Percentiles rank a stretch among this genome's conserved stretches.
These are phyloP conservation scores for Drosophila kambysellisi DNA, from an alignment of 2,888 invertebrate genomes.

Conservation along the genomic window DNA sequence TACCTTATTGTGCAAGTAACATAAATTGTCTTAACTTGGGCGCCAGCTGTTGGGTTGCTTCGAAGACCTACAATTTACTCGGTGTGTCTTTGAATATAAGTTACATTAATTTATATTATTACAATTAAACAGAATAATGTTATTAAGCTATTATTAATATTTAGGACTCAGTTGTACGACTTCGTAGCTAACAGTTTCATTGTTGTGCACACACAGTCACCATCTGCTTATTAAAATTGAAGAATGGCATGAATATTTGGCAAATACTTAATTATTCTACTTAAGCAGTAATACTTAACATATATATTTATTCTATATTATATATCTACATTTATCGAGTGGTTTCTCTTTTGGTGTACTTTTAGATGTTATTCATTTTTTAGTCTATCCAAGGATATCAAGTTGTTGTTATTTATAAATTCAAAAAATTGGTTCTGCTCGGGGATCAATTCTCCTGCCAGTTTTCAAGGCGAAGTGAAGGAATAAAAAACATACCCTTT, in stretches of 20 bases:
- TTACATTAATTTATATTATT: neutral
- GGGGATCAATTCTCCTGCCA: neutral
- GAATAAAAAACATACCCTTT: neutral
- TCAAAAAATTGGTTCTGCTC: neutral
- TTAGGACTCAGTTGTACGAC: neutral
- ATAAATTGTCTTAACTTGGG: constrained; percentile 2
- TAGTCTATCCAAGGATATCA: too few relatives aligned
- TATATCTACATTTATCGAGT: neutral
- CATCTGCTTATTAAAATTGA: neutral
- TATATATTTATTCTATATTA: too few relatives aligned
- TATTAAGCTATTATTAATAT: constrained; percentile 2
- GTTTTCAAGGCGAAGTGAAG: neutral
- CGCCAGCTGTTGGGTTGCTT: neutral
- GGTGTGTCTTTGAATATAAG: neutral
- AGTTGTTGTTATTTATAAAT: neutral
- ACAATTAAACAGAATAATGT: neutral
- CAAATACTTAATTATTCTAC: neutral
- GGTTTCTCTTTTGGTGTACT: neutral
- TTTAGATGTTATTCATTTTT: neutral
- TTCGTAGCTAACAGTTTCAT: neutral
- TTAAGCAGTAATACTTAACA: neutral
- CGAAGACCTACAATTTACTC: neutral
- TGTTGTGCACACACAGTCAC: neutral
- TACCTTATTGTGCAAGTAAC: neutral
- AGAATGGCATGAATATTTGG: neutral